Percentiles rank a stretch among this genome's conserved stretches.
Evolutionary conservation across 2,113 vertebrate species (phyloP).

Genomic region (Antechinus flavipes): DNA sequence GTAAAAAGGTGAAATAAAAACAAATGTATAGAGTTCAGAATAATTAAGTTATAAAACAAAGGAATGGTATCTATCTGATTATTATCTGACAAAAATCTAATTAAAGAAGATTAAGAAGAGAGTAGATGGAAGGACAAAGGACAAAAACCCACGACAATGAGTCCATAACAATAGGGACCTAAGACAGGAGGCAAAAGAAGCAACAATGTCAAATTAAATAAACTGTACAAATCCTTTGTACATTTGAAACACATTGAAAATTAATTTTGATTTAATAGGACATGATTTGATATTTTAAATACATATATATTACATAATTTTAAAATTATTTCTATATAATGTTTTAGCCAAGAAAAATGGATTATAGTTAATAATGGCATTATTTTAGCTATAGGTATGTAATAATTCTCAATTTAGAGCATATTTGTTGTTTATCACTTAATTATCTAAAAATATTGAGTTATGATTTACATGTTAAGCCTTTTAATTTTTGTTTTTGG

Average conservation of each 20-base stretch:
- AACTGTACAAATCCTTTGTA: not conserved
- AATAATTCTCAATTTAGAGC: conserved; percentile 14
- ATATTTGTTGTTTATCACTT: not conserved
- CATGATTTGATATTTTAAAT: not conserved
- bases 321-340: not conserved
- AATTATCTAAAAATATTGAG: conserved; percentile 14
- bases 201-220: not conserved
- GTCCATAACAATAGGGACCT: no score
- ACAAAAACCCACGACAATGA: no score
- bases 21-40: no score
- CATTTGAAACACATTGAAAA: not conserved
- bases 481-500: not conserved
- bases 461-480: conserved; percentile 13
- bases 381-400: conserved; percentile 28
- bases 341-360: not conserved
- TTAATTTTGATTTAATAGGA: conserved; percentile 15
- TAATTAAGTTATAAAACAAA: no score
- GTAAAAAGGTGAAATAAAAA: no score
- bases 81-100: no score
- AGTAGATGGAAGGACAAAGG: not conserved
- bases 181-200: no score
- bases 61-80: no score
- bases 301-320: not conserved
- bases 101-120: not conserved
- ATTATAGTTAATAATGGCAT: not conserved